Conservation (phyloP, 2,113 vertebrate species). For the Meles meles region DNA sequence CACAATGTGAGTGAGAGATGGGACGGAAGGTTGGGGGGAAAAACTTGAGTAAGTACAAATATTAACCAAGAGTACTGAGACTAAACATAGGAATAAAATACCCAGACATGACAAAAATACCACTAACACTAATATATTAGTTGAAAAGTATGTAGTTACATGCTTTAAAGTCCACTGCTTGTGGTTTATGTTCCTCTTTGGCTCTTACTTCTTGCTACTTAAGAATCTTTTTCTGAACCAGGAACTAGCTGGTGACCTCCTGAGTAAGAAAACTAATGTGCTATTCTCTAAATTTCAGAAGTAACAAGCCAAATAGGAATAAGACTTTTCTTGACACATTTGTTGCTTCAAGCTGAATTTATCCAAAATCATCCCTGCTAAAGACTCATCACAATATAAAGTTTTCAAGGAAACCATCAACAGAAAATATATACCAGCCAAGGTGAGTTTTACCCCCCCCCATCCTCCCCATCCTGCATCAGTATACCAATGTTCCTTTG, state of each 20-base stretch:
- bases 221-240: conserved; percentile 7
- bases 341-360: conserved; percentile 17
- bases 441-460: not conserved
- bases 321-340: not conserved
- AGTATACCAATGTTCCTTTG: not conserved
- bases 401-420: conserved; percentile 23
- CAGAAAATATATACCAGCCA: not conserved
- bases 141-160: conserved; percentile 68
- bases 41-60: conserved; percentile 87
- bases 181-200: conserved; percentile 3
- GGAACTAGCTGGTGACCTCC: not conserved
- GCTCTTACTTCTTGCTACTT: not conserved
- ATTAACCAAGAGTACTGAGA: conserved; percentile 82
- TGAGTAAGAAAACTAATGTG: not conserved
- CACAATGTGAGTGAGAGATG: conserved; percentile 87
- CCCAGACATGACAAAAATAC: conserved; percentile 78
- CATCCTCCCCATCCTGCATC: not conserved
- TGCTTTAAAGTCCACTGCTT: conserved; percentile 49
- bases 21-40: conserved; percentile 77
- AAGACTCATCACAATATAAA: not conserved
- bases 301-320: not conserved
- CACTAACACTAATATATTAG: conserved; percentile 73
- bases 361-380: not conserved
- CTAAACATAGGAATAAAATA: conserved; percentile 81
- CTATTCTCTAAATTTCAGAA: conserved; percentile 28